Percentiles rank a stretch among this genome's conserved stretches.
Conservation (phyloP, 1,140 invertebrate species). For the Aphelenchoides fujianensis region DNA sequence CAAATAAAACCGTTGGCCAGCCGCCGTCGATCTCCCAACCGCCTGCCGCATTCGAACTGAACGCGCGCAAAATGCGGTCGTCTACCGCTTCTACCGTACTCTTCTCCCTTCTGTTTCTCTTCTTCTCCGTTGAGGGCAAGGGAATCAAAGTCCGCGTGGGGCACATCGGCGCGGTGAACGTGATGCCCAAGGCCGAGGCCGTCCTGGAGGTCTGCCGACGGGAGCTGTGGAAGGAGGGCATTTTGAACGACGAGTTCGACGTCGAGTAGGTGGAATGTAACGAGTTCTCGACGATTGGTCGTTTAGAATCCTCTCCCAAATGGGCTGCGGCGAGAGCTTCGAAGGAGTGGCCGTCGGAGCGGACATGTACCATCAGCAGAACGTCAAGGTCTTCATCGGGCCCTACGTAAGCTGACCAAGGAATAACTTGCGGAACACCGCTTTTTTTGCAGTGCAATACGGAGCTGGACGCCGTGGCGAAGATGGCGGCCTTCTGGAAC, state of each 20-base stretch:
- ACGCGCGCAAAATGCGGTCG: no score
- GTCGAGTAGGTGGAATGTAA: constrained; percentile 48
- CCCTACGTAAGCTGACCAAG: no score
- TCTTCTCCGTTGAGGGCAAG: background rate
- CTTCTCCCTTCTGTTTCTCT: no score
- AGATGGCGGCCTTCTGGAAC: constrained; percentile 57
- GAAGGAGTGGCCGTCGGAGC: constrained; percentile 61
- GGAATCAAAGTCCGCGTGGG: constrained; percentile 25
- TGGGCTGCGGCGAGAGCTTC: constrained; percentile 55
- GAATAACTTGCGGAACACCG: no score
- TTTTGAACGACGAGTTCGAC: constrained; percentile 55
- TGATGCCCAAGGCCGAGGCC: constrained; percentile 58
- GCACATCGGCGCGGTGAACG: constrained; percentile 59
- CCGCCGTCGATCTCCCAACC: no score
- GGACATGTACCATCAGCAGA: constrained; percentile 62
- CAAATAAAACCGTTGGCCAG: no score
- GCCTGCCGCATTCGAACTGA: no score
- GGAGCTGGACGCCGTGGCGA: constrained; percentile 53
- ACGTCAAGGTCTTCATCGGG: constrained; percentile 59
- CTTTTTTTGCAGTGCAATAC: no score
- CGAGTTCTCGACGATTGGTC: constrained; percentile 8
- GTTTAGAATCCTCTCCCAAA: constrained; percentile 44
- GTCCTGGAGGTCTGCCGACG: constrained; percentile 55
- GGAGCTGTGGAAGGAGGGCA: constrained; percentile 54
- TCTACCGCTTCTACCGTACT: no score